Percentiles rank a stretch among this genome's conserved stretches.
These are phyloP conservation scores for Aldabrachelys gigantea DNA, from an alignment of 2,113 vertebrate species.

Conservation along the genomic window DNA sequence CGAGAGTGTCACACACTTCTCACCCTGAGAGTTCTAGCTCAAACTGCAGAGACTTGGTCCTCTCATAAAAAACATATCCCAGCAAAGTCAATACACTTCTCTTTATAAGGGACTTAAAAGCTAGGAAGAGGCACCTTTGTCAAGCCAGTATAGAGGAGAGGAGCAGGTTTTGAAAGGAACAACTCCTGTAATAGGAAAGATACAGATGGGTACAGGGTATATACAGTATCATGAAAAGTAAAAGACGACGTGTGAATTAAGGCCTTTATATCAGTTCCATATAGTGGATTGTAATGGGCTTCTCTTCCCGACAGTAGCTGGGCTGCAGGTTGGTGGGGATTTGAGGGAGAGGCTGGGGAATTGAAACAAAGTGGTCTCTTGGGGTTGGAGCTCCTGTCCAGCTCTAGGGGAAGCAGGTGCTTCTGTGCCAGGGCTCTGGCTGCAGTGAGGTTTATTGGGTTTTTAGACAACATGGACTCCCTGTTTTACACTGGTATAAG, in stretches of 20 bases:
- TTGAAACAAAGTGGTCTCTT: neutral
- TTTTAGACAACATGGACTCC: neutral
- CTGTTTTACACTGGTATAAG: neutral
- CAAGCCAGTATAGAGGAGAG: neutral
- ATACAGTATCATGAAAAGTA: neutral
- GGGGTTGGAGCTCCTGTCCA: neutral
- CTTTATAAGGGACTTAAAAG: constrained; percentile 4
- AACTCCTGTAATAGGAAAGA: constrained; percentile 16
- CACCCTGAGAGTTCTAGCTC: neutral
- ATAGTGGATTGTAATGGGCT: neutral
- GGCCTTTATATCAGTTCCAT: neutral
- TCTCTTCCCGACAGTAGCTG: neutral
- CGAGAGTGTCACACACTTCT: accelerated
- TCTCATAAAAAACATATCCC: constrained; percentile 11
- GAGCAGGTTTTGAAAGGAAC: neutral
- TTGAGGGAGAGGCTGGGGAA: neutral
- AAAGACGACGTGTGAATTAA: neutral
- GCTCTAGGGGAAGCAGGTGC: neutral
- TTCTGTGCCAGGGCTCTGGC: neutral
- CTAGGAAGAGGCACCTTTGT: neutral
- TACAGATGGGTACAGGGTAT: neutral
- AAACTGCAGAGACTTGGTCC: neutral
- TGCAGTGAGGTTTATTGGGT: neutral
- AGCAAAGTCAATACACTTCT: neutral
- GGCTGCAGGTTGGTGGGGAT: neutral